Percentiles rank a stretch among this genome's conserved stretches.
Conservation (phyloP, 2,797 vertebrate genomes). For the Nannoperca obscura region DNA sequence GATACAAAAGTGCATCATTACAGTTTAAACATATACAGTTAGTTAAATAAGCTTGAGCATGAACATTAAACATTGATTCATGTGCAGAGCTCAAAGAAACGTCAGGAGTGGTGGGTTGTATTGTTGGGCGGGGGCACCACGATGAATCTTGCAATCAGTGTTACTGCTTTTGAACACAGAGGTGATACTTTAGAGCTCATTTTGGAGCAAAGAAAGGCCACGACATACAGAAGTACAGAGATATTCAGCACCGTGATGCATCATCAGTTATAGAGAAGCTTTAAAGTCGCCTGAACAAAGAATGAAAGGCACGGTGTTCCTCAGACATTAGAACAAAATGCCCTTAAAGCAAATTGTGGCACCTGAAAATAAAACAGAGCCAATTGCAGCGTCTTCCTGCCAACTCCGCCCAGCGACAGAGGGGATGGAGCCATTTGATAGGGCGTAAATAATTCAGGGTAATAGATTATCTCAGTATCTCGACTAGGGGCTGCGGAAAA, state of each 20-base stretch:
- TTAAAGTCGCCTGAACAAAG: not conserved
- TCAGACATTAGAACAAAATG: not conserved
- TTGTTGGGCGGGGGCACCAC: not conserved
- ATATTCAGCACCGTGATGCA: not conserved
- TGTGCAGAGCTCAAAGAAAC: not conserved
- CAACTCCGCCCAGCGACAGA: conserved; percentile 16
- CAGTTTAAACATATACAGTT: not conserved
- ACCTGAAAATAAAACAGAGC: conserved; percentile 15
- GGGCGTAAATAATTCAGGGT: conserved; percentile 52
- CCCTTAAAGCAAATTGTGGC: not conserved
- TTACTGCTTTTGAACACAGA: not conserved
- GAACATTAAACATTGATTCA: not conserved
- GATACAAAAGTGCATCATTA: not conserved
- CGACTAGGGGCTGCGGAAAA: conserved; percentile 9
- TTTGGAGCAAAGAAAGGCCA: not conserved
- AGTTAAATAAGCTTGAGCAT: too few species aligned
- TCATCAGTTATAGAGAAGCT: not conserved
- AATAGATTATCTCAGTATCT: conserved; percentile 38
- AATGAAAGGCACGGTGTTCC: not conserved
- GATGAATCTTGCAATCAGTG: not conserved
- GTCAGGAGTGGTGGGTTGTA: not conserved
- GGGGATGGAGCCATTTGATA: conserved; percentile 35
- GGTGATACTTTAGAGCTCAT: too few species aligned
- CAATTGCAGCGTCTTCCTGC: not conserved
- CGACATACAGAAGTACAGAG: not conserved